Conservation (phyloP, 2,888 invertebrate genomes). For the Phania funesta region DNA sequence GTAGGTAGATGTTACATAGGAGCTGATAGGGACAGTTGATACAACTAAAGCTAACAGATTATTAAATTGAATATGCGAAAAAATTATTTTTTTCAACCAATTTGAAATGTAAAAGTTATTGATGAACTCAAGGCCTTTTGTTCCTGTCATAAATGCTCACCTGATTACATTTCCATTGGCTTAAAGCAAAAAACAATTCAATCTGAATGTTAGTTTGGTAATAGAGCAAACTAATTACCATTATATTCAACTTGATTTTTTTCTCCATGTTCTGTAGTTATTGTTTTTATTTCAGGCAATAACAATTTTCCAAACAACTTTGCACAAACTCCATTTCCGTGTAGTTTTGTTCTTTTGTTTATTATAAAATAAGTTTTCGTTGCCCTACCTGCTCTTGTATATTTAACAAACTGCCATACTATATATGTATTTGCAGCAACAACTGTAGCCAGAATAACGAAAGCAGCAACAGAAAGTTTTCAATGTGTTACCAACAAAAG, state of each 20-base stretch:
- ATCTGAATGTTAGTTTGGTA: conserved; percentile 56
- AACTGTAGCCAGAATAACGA: conserved; percentile 28
- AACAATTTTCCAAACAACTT: conserved; percentile 62
- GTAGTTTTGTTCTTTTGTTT: conserved; percentile 14
- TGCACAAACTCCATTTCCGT: conserved; percentile 44
- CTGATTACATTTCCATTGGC: background rate
- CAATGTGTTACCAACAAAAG: conserved; percentile 17
- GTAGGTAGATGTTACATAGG: no score
- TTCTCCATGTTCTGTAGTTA: background rate
- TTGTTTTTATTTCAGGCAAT: conserved; percentile 47
- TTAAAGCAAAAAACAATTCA: conserved; percentile 21
- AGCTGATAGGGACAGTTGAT: no score
- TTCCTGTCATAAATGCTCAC: background rate
- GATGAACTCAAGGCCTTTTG: background rate
- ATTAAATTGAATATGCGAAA: no score
- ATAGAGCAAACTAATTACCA: conserved; percentile 63
- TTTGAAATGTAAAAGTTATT: no score
- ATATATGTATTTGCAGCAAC: conserved; percentile 9
- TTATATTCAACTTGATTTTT: conserved; percentile 55
- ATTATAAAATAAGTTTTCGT: conserved; percentile 23
- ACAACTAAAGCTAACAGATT: no score
- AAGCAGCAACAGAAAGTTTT: conserved; percentile 14
- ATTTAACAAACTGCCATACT: background rate
- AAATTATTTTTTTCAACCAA: no score
- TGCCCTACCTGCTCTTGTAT: conserved; percentile 2